phyloP scores from a whole-genome alignment of 1,140 invertebrate species.

The Apis florea region DNA sequence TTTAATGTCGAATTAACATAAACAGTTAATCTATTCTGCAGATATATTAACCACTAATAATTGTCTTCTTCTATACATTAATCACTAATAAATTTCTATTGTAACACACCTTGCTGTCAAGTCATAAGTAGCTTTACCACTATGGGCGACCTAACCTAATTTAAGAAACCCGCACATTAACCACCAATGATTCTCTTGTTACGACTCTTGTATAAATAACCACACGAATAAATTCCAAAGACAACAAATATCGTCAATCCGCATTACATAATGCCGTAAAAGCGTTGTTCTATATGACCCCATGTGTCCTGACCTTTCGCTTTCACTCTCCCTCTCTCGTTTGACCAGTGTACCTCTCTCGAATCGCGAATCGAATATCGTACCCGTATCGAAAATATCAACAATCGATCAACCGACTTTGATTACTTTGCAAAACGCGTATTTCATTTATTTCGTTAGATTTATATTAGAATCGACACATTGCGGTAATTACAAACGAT shows the following conservation, averaged over 20 bases:
- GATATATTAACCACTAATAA: too few relatives aligned
- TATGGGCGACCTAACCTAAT: too few relatives aligned
- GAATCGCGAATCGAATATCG: constrained; percentile 46
- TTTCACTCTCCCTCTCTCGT: constrained; percentile 75
- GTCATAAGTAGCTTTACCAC: too few relatives aligned
- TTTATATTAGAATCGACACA: background rate
- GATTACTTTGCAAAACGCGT: background rate
- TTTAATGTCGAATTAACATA: too few relatives aligned
- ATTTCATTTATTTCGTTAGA: background rate
- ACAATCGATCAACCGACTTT: constrained; percentile 6
- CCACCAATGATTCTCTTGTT: background rate
- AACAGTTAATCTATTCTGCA: too few relatives aligned
- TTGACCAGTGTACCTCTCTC: constrained; percentile 64
- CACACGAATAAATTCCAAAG: background rate
- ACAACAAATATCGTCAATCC: constrained; percentile 26
- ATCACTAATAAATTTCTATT: too few relatives aligned
- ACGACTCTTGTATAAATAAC: background rate
- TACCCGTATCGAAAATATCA: constrained; percentile 39
- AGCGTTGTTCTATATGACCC: constrained; percentile 75
- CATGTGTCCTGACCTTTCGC: constrained; percentile 78
- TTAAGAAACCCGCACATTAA: background rate
- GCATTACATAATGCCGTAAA: constrained; percentile 71
- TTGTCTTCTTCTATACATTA: too few relatives aligned
- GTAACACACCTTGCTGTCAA: too few relatives aligned
- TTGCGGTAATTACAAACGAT: background rate